phyloP scores from a whole-genome alignment of 2,797 vertebrate species.

The Simalia tracyae region DNA sequence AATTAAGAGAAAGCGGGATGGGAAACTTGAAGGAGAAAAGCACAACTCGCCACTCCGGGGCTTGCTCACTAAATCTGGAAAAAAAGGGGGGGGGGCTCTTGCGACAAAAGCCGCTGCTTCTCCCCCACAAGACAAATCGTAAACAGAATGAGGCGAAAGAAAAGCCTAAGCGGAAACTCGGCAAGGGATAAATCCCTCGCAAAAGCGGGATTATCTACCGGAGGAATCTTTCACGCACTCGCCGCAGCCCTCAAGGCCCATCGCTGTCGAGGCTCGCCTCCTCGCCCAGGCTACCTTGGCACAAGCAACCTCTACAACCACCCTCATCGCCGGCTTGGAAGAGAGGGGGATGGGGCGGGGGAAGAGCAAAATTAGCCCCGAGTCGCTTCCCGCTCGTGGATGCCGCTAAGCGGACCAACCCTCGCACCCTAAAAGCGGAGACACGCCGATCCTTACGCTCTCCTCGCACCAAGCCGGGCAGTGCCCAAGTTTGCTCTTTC shows the following conservation, averaged over 20 bases:
- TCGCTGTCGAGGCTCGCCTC: not conserved
- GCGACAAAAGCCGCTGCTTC: not conserved
- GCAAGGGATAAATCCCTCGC: not conserved
- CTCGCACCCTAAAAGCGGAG: not conserved
- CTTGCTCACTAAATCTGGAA: not conserved
- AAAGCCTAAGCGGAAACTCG: not conserved
- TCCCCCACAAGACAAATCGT: not conserved
- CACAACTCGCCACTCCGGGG: not conserved
- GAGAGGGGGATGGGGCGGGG: not conserved
- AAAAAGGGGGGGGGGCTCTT: not conserved
- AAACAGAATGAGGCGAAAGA: not conserved
- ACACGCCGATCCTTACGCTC: not conserved
- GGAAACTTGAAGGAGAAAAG: constrained; percentile 13
- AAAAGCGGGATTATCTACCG: not conserved
- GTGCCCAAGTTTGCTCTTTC: not conserved
- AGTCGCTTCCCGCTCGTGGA: not conserved
- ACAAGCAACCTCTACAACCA: not conserved
- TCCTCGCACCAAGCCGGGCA: not conserved
- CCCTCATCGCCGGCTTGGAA: not conserved
- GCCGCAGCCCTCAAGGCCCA: not conserved
- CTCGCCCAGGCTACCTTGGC: not conserved
- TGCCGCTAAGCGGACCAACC: not conserved
- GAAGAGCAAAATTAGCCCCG: not conserved
- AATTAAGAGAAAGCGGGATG: not conserved
- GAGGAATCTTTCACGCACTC: not conserved